Evolutionary conservation across 2,797 vertebrate species (phyloP), one percentile per base, ranked within the genome.

Genomic region (Rhincodon typus): DNA sequence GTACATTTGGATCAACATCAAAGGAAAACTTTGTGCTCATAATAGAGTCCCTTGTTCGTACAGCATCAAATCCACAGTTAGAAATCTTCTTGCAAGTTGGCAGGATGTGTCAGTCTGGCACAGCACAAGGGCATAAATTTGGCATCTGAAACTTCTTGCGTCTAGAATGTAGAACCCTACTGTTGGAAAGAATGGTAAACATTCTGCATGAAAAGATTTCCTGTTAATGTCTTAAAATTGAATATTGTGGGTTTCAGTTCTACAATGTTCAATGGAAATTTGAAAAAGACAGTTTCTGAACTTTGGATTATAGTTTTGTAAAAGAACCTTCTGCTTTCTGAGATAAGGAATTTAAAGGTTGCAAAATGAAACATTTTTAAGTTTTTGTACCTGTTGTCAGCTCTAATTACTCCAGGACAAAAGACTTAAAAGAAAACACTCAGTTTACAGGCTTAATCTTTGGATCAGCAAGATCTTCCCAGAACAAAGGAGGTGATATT

Each of bases 151-250:
- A 91, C 57, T 34, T 91, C 88, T 23, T 17, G 23, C 34, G 17
- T 62, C 57, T 91, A 57, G 90, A 46, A 94, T 69, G 66, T 42
- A 94, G 91, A 70, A 70, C 69, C n/a, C 67, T 70, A 42, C 66
- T 38, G 46, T 23, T 38, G 91, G 38, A 94, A 94, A n/a, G 62
- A 91, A 57, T 57, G 91, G 38, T 27, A 67, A 94, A 23, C 25
- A 38, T 94, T 94, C 15, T 34, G 42, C 17, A 23, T 69, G 34
- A 42, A 94, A 94, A 42, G 69, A n/a, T 70, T 94, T 94, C 62
- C 67, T 94, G 62, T 42, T 94, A 34, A 42, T 69, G n/a, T 23
- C 91, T 94, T 94, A 69, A 94, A 91, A 91, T 34, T 27, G 30
- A 34, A 94, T 67, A 25, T 42, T 67, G 91, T 94, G 91, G 57